A percentile compares a stretch with the other conserved stretches of the same genome.
Evolutionary conservation across 2,888 invertebrate genomes (phyloP).

Genomic region (Mythimna albipuncta): DNA sequence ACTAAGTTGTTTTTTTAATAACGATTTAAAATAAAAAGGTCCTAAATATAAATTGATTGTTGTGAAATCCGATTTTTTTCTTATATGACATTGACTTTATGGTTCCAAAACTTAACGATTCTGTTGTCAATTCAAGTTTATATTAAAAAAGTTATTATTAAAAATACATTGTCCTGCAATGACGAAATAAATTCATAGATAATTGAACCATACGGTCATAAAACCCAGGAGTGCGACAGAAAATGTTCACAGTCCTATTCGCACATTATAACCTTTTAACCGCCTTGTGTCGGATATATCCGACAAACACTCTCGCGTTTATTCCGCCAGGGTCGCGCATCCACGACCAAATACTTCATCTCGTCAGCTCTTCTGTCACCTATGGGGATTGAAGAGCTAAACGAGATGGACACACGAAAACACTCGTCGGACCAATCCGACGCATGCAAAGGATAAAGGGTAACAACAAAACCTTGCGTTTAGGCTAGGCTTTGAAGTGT

Average conservation of each 20-base stretch:
- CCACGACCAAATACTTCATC: too few species aligned
- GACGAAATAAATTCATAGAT: neutral
- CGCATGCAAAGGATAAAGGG: too few species aligned
- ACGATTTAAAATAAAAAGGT: too few species aligned
- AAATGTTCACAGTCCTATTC: neutral
- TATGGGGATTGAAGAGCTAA: too few species aligned
- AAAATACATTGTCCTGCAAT: conserved; percentile 22
- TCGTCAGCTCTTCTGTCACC: too few species aligned
- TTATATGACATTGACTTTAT: neutral
- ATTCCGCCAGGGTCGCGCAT: too few species aligned
- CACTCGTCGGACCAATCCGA: too few species aligned
- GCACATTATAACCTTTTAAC: neutral
- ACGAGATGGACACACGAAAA: too few species aligned
- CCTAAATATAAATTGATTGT: neutral
- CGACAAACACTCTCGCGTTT: too few species aligned
- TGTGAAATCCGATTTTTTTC: neutral
- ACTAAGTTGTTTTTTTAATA: too few species aligned
- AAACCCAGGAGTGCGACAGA: neutral
- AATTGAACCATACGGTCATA: neutral
- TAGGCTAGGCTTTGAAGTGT: neutral
- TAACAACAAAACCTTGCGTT: neutral
- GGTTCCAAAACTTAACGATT: neutral
- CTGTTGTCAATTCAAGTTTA: neutral
- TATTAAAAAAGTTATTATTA: neutral
- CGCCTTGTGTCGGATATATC: too few species aligned